Evolutionary conservation across 1,140 invertebrate genomes (phyloP), one percentile per base, ranked within the genome.

Genomic region (Armadillidium nasatum): DNA sequence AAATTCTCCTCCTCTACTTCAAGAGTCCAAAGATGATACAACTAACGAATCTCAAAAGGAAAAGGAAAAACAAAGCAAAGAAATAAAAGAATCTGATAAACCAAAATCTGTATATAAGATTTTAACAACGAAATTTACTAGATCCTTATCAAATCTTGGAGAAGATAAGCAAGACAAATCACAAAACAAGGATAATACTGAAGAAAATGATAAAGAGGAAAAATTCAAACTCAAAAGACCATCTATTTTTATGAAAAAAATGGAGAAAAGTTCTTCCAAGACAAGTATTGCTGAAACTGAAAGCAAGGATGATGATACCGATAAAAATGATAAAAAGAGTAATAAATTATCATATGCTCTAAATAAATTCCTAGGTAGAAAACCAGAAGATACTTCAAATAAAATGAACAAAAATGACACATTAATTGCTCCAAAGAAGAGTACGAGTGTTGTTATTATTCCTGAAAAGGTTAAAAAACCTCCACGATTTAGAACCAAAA

Each of bases 31-130:
- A 70, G 22, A 13, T 21, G 21, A 70, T 70, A 13, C 19, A n/a
- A 33, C 1, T 72, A 71, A 7, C 19, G 43, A 3, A n/a, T 22
- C 10, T 45, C 44, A 10, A 77, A 75, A 33, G 22, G 73, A 79
- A 50, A 77, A 73, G 22, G 70, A 46, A 21, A 73, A 69, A 50
- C 69, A 73, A 6, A 77, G 77, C 44, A 77, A 70, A 7, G 21
- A 60, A 23, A 74, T 77, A 19, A 66, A 67, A 71, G 80, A 81
- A 44, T 72, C 77, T 21, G 80, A 81, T n/a, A 81, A 81, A 73
- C 80, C 80, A 7, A 81, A 81, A 71, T 81, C 80, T 13, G 78
- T 81, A 77, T 81, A 81, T 66, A 81, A 81, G 68, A 72, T 79
- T 46, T 50, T 81, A 9, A 76, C 80, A 6, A 78, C 80, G 2